These are phyloP conservation scores for Nerophis lumbriciformis DNA, from an alignment of 2,113 vertebrate species.

Conservation along the genomic window DNA sequence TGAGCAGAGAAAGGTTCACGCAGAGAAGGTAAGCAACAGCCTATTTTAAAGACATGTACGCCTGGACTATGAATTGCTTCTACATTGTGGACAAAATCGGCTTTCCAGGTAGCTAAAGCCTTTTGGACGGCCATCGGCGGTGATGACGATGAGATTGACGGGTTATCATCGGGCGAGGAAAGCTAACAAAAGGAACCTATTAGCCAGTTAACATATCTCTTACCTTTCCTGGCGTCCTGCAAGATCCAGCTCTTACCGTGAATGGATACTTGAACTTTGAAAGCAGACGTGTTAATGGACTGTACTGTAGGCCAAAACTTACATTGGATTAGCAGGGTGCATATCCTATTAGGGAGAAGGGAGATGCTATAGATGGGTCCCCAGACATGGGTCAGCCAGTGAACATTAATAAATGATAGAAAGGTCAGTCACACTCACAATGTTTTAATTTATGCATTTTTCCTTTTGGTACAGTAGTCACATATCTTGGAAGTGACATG, in stretches of 20 bases:
- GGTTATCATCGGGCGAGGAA: slow-evolving; percentile 91
- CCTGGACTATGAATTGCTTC: not conserved
- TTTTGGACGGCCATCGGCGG: slow-evolving; percentile 99
- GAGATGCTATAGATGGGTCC: slow-evolving; percentile 10
- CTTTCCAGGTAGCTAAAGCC: slow-evolving; percentile 88
- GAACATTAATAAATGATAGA: slow-evolving; percentile 13
- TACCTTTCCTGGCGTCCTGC: slow-evolving; percentile 30
- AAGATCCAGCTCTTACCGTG: slow-evolving; percentile 23
- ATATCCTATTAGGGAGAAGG: slow-evolving; percentile 16
- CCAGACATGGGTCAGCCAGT: slow-evolving; percentile 5
- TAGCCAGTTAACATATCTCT: slow-evolving; percentile 16
- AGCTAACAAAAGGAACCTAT: slow-evolving; percentile 59
- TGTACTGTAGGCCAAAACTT: slow-evolving; percentile 22
- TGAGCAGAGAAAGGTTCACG: slow-evolving; percentile 92
- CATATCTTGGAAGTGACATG: slow-evolving; percentile 42
- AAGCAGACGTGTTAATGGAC: slow-evolving; percentile 34
- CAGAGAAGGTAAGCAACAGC: slow-evolving; percentile 84
- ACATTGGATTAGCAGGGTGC: slow-evolving; percentile 22
- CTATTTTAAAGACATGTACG: not conserved
- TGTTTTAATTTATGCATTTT: slow-evolving; percentile 21
- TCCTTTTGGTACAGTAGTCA: slow-evolving; percentile 40
- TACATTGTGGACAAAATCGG: not conserved
- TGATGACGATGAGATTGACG: slow-evolving; percentile 92
- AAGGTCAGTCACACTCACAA: not conserved
- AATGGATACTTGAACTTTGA: slow-evolving; percentile 26